Base-by-base conservation (phyloP, 2,113 vertebrate genomes). In the Machaerirhynchus nigripectus region DNA sequence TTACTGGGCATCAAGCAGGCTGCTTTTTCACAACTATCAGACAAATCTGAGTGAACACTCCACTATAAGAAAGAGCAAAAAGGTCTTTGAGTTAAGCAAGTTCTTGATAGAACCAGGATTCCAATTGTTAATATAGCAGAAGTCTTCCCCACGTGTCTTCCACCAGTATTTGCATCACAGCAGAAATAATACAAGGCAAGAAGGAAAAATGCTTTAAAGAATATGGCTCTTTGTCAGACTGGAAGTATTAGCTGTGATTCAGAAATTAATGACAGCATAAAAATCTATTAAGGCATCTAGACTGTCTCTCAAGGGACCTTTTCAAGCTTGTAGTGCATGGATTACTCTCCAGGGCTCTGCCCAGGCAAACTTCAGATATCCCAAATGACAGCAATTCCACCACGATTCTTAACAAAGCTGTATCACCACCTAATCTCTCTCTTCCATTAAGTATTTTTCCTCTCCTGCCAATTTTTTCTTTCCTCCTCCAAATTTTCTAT, bases 271-370 rank as follows among this genome's bases (percentile, higher is more conserved):
- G 84, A 94, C 84, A 90, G 87, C 77, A 96, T 95, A 94, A 97
- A 96, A 97, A 96, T 96, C 92, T 96, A 95, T 96, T 94, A 96
- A 95, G 82, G 89, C 87, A 96, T 93, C 94, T 95, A 94, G 91
- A 94, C 87, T 90, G 40, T 90, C 73, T 93, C 95, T 95, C 94
- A 0, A 75, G 92, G 93, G 95, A 69, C 70, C 67, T 92, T 84
- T 96, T 74, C 92, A 96, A 69, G 52, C 91, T 91, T 86, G 46
- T 80, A 86, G 49, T 57, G 75, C 71, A 83, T 86, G 74, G 90
- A 82, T 84, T 95, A 90, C 88, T 95, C 89, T 84, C 90, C 63
- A 63, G 84, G 53, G 95, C 35, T 91, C 89, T 96, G 88, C 86
- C 95, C 85, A 96, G 88, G 73, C 91, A 89, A 94, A 93, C 84